These are phyloP conservation scores for Apogon hyalosoma DNA, from an alignment of 2,797 vertebrate species.

Conservation along the genomic window DNA sequence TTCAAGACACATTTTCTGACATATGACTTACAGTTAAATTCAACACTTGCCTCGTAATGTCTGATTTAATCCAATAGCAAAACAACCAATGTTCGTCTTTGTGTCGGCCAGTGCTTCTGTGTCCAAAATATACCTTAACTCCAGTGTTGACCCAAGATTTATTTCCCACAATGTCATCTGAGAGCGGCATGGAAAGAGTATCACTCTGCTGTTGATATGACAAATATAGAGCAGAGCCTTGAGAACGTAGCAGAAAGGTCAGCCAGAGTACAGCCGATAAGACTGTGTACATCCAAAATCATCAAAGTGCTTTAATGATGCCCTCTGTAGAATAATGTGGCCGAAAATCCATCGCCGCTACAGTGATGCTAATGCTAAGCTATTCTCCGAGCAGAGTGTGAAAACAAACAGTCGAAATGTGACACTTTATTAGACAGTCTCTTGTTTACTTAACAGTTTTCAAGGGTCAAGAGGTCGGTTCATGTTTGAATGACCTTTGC, in stretches of 20 bases:
- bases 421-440: slow-evolving; percentile 63
- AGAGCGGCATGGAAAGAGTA: slow-evolving; percentile 79
- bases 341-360: slow-evolving; percentile 33
- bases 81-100: slow-evolving; percentile 21
- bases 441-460: slow-evolving; percentile 63
- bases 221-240: slow-evolving; percentile 82
- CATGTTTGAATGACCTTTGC: slow-evolving; percentile 64
- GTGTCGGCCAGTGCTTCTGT: slow-evolving; percentile 46
- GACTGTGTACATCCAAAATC: slow-evolving; percentile 58
- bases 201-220: slow-evolving; percentile 80
- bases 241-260: slow-evolving; percentile 80
- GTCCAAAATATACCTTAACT: slow-evolving; percentile 77
- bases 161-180: slow-evolving; percentile 80
- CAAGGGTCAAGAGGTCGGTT: slow-evolving; percentile 48
- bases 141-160: slow-evolving; percentile 67
- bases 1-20: background rate
- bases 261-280: slow-evolving; percentile 77
- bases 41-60: background rate
- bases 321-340: slow-evolving; percentile 46
- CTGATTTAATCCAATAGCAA: slow-evolving; percentile 1
- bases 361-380: slow-evolving; percentile 49
- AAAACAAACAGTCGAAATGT: slow-evolving; percentile 70
- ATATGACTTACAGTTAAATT: background rate
- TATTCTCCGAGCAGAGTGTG: slow-evolving; percentile 34
- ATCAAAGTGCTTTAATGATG: slow-evolving; percentile 53